Evolutionary conservation across 2,797 vertebrate species (phyloP).

Genomic region (Myioborus miniatus): DNA sequence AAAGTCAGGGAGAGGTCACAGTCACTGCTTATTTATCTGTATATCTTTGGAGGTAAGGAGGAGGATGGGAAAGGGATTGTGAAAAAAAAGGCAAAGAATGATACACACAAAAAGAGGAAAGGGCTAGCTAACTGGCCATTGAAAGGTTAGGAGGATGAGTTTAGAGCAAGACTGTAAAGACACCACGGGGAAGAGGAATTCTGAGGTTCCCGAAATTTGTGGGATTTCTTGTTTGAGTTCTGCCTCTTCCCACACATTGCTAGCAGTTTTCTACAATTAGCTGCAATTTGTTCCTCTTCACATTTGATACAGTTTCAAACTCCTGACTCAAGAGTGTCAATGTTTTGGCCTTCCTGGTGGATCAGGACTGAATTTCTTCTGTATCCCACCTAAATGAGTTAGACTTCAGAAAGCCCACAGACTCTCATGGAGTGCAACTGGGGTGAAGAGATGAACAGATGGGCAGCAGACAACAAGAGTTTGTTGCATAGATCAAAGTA

Average conservation of each 20-base stretch:
- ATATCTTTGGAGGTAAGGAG: background rate
- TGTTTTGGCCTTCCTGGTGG: background rate
- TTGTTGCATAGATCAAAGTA: background rate
- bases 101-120: background rate
- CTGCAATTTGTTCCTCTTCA: background rate
- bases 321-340: background rate
- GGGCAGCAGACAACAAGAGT: background rate
- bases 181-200: background rate
- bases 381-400: background rate
- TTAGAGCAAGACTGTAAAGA: background rate
- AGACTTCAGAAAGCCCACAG: background rate
- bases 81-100: background rate
- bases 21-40: slow-evolving; percentile 35
- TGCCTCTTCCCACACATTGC: background rate
- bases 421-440: background rate
- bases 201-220: background rate
- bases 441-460: background rate
- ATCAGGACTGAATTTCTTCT: background rate
- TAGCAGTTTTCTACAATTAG: background rate
- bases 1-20: slow-evolving; percentile 44
- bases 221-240: background rate
- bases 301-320: background rate
- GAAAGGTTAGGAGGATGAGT: background rate
- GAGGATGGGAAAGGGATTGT: background rate
- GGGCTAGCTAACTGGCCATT: background rate